phyloP scores from a whole-genome alignment of 2,888 invertebrate genomes.

The Sphaerophoria rueppellii region DNA sequence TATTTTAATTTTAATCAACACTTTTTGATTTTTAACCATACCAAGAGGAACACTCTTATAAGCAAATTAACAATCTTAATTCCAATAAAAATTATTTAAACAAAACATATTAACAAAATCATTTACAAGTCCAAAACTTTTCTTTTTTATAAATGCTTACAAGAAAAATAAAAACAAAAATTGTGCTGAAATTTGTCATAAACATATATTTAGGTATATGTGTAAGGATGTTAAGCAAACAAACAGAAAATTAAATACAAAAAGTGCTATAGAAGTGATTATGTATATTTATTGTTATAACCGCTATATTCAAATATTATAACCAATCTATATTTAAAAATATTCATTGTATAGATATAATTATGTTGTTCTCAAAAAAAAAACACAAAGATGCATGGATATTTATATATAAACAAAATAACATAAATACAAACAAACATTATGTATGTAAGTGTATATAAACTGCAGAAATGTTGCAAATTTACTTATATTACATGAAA shows the following conservation, averaged over 20 bases:
- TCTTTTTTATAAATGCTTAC: slow-evolving; percentile 52
- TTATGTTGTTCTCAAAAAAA: slow-evolving; percentile 54
- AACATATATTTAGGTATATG: slow-evolving; percentile 16
- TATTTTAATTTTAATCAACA: too few relatives aligned
- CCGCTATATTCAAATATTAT: slow-evolving; percentile 64
- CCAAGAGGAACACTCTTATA: too few relatives aligned
- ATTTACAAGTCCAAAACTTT: slow-evolving; percentile 31
- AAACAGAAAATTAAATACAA: not conserved
- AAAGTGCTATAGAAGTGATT: slow-evolving; percentile 55
- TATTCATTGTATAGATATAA: slow-evolving; percentile 63
- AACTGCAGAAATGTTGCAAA: slow-evolving; percentile 57
- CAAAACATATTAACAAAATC: slow-evolving; percentile 41
- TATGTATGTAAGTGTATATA: slow-evolving; percentile 46
- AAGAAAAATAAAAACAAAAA: slow-evolving; percentile 4
- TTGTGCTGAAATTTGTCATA: slow-evolving; percentile 41
- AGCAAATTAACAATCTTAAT: slow-evolving; percentile 35
- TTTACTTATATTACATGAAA: slow-evolving; percentile 58
- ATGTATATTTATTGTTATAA: slow-evolving; percentile 65
- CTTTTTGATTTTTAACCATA: too few relatives aligned
- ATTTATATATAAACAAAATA: slow-evolving; percentile 16
- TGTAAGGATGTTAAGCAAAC: slow-evolving; percentile 30
- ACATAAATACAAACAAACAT: slow-evolving; percentile 19
- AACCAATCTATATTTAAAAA: slow-evolving; percentile 49
- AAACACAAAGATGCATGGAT: slow-evolving; percentile 22
- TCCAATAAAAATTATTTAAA: slow-evolving; percentile 22